Conservation (phyloP, 2,797 vertebrate species). For the Xyrichtys novacula region DNA sequence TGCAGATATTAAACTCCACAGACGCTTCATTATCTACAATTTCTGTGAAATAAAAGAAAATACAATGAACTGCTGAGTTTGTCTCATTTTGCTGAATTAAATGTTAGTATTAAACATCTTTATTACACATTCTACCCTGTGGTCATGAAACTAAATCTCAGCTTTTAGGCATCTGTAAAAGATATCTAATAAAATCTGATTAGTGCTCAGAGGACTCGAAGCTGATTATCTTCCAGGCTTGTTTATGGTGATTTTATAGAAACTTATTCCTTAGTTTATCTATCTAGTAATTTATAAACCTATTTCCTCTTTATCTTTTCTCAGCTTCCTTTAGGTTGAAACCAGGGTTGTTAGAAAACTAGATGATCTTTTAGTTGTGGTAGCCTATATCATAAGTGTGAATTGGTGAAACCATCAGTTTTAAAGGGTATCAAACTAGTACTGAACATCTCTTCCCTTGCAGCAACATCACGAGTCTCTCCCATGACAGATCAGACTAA, state of each 20-base stretch:
- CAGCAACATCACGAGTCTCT: conserved; percentile 51
- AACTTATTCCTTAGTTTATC: too few species aligned
- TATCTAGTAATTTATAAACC: too few species aligned
- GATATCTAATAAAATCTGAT: too few species aligned
- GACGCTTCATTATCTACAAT: neutral
- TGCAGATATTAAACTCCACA: neutral
- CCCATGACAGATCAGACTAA: conserved; percentile 57
- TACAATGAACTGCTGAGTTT: neutral
- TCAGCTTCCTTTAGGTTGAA: neutral
- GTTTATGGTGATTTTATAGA: too few species aligned
- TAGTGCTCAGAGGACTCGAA: too few species aligned
- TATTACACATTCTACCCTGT: neutral
- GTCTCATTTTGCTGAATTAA: neutral
- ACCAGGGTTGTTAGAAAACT: neutral
- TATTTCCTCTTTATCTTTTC: neutral
- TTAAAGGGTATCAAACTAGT: neutral
- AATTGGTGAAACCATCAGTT: neutral
- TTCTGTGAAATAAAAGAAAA: neutral
- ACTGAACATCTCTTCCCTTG: neutral
- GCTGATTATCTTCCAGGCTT: too few species aligned
- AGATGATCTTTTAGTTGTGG: neutral
- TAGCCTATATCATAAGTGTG: neutral
- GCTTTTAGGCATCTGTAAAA: neutral
- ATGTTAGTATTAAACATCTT: neutral
- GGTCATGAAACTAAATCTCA: neutral